Percentiles rank a stretch among this genome's conserved stretches.
Conservation (phyloP, 1,140 invertebrate species). For the Rhynchophorus ferrugineus region DNA sequence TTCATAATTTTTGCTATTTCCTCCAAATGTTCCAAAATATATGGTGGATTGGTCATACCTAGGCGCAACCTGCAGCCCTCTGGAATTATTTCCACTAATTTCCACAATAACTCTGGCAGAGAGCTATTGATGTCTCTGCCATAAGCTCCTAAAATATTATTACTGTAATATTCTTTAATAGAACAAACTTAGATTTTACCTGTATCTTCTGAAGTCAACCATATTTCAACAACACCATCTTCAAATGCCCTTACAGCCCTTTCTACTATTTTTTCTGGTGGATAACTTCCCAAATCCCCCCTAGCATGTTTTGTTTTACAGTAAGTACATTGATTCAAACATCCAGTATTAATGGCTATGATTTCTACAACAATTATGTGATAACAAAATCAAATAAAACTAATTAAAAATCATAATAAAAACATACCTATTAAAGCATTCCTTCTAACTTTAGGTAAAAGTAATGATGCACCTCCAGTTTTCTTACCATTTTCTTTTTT, state of each 20-base stretch:
- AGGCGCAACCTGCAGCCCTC: constrained; percentile 79
- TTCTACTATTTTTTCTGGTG: constrained; percentile 72
- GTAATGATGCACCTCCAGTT: constrained; percentile 75
- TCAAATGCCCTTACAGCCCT: constrained; percentile 75
- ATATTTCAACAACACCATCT: constrained; percentile 95
- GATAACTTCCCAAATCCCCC: constrained; percentile 91
- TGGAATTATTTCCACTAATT: constrained; percentile 86
- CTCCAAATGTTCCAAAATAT: constrained; percentile 90
- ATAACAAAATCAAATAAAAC: neutral
- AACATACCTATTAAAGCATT: constrained; percentile 74
- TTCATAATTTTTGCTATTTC: constrained; percentile 84
- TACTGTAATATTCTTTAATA: neutral
- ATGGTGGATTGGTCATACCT: constrained; percentile 98
- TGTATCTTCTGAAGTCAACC: constrained; percentile 97
- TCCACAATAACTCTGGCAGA: constrained; percentile 78
- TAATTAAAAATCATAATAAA: neutral
- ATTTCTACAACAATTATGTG: constrained; percentile 60
- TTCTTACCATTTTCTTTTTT: constrained; percentile 77
- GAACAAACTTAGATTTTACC: constrained; percentile 41
- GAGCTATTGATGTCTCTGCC: constrained; percentile 87
- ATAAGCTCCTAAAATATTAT: constrained; percentile 63
- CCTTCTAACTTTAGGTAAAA: constrained; percentile 87
- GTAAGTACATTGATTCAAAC: constrained; percentile 97
- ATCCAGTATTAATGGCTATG: constrained; percentile 95
- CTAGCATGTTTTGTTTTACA: constrained; percentile 98